Evolutionary conservation across 2,113 vertebrate genomes (phyloP), one percentile per base, ranked within the genome.

Genomic region (Prolemur simus): DNA sequence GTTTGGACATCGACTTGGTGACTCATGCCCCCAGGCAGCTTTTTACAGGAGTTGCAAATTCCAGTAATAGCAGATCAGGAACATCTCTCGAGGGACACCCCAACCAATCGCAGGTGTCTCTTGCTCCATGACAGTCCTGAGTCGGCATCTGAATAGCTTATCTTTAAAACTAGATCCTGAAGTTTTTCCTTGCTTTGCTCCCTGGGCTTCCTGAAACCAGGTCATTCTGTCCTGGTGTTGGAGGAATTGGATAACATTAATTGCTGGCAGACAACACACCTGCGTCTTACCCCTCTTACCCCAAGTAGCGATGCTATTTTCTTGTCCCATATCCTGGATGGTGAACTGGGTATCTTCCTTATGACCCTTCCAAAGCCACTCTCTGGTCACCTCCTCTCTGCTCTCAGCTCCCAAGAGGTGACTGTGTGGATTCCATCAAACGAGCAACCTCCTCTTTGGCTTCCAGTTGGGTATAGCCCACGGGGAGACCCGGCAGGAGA

Each of bases 41-140:
- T 97, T 86, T 96, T 29, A 91, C 76, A 74, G 54, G 84, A 96
- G 69, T 74, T 95, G 94, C 92, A 95, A 58, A 95, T 96, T 93
- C 94, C 92, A 69, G 94, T 77, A 92, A 97, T 2, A 92, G 68
- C 89, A 78, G 85, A 88, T 86, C 54, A 64, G 81, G 94, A 91
- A 86, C n/a, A 66, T 42, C 27, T 93, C 92, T 84, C 58, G 0
- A 58, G 94, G 84, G 96, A 89, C 32, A 3, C 76, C 13, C 0
- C 0, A 13, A 13, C 91, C 86, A 60, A 60, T n/a, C 18, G 0
- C 37, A 88, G 63, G 56, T 27, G 63, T 29, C 49, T 56, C 56
- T 34, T 29, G 63, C 52, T 87, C 63, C 29, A 10, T 49, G 60
- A 91, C 81, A 91, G 85, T 21, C 74, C 66, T 10, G n/a, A 87